These are phyloP conservation scores for Oreortyx pictus DNA, from an alignment of 2,797 vertebrate species.

Conservation along the genomic window DNA sequence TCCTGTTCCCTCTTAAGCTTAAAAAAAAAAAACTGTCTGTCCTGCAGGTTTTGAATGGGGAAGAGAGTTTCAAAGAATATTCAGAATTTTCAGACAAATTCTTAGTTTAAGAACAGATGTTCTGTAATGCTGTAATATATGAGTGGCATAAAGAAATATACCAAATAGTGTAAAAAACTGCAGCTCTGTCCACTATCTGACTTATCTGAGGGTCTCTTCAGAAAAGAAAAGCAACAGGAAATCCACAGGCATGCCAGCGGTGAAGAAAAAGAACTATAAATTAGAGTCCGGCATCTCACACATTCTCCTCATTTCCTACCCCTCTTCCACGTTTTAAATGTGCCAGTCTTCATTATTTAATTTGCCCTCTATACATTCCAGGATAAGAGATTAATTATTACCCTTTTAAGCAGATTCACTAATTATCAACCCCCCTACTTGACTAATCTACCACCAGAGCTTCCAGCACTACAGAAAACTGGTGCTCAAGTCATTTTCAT, in stretches of 20 bases:
- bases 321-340: not conserved
- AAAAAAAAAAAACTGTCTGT: not conserved
- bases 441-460: not conserved
- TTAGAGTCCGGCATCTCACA: not conserved
- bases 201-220: not conserved
- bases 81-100: not conserved
- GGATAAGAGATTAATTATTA: not conserved
- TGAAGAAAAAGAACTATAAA: not conserved
- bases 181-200: not conserved
- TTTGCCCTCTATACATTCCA: not conserved
- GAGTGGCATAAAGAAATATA: not conserved
- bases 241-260: not conserved
- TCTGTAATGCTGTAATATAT: not conserved
- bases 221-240: not conserved
- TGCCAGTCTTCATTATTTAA: not conserved
- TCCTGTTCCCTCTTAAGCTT: not conserved
- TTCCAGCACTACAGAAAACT: not conserved
- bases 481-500: not conserved
- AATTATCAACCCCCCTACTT: not conserved
- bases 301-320: not conserved
- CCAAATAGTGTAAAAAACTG: not conserved
- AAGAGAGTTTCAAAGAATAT: not conserved
- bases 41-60: not conserved
- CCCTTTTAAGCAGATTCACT: not conserved
- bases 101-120: not conserved